Percentiles rank a stretch among this genome's conserved stretches.
These are phyloP conservation scores for Anaspis maculata DNA, from an alignment of 2,888 invertebrate genomes.

Conservation along the genomic window DNA sequence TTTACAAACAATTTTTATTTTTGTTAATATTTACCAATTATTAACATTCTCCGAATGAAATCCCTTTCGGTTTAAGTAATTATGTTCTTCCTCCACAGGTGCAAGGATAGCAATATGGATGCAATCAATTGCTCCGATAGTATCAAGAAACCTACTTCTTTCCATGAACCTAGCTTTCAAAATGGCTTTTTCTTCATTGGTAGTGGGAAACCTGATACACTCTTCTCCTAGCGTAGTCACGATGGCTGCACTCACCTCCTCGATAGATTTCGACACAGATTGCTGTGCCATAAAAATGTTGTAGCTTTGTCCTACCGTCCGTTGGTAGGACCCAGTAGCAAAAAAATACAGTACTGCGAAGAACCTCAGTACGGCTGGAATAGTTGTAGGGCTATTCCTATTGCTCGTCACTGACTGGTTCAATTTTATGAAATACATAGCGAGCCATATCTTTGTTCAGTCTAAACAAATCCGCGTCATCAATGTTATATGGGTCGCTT, in stretches of 20 bases:
- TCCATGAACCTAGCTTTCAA: not conserved
- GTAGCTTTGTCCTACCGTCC: not conserved
- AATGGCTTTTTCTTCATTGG: not conserved
- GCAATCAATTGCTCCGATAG: slow-evolving; percentile 4
- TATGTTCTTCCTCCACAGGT: not conserved
- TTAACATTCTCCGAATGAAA: not conserved
- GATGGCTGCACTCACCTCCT: not conserved
- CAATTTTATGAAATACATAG: not conserved
- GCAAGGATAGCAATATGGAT: slow-evolving; percentile 1
- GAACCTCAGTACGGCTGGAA: not conserved
- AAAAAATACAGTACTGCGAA: not conserved
- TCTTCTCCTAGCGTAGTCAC: not conserved
- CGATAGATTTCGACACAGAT: not conserved
- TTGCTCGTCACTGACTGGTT: not conserved
- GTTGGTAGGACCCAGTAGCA: not conserved
- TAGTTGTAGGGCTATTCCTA: not conserved
- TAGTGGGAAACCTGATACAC: not conserved
- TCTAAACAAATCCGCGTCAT: too few relatives aligned
- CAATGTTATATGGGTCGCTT: too few relatives aligned
- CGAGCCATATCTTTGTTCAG: not conserved
- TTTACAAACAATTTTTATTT: too few relatives aligned
- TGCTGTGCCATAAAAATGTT: not conserved
- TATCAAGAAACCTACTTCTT: not conserved
- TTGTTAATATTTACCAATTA: too few relatives aligned
- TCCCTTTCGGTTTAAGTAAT: not conserved